These are phyloP conservation scores for Erebia palarica DNA, from an alignment of 2,888 invertebrate species.

Conservation along the genomic window DNA sequence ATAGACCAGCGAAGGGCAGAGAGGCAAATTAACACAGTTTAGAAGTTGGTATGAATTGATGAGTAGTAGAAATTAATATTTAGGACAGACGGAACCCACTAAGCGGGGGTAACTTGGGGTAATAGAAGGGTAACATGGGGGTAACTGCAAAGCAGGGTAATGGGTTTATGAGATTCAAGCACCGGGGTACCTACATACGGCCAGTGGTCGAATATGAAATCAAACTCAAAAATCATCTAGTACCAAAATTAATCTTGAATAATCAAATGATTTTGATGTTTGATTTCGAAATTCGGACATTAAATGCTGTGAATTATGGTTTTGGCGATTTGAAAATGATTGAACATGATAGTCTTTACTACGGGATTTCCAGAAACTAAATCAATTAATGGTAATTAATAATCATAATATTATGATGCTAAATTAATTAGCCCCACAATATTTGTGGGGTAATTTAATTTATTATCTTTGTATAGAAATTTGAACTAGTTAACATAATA, in stretches of 20 bases:
- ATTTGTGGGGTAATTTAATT: no score
- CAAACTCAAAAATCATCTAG: conserved; percentile 11
- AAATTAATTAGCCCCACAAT: no score
- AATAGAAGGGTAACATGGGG: conserved; percentile 29
- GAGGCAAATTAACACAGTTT: conserved; percentile 31
- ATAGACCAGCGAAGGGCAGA: conserved; percentile 26
- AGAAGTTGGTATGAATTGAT: conserved; percentile 20
- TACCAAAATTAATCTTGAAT: no score
- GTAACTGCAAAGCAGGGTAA: conserved; percentile 38
- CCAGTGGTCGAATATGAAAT: conserved; percentile 25
- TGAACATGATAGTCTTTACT: not conserved
- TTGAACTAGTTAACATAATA: no score
- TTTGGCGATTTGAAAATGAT: conserved; percentile 8
- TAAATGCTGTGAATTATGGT: conserved; percentile 24
- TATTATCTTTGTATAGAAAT: no score
- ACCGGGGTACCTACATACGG: conserved; percentile 41
- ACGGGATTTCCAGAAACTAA: no score
- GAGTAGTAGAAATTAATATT: conserved; percentile 19
- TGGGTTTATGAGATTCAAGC: conserved; percentile 39
- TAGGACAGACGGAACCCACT: conserved; percentile 38
- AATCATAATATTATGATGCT: no score
- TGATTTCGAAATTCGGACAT: conserved; percentile 24
- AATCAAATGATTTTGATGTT: not conserved
- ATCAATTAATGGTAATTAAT: no score
- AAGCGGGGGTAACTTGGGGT: conserved; percentile 36